phyloP scores from a whole-genome alignment of 2,113 vertebrate genomes.

The Phrynosoma blainvillii region DNA sequence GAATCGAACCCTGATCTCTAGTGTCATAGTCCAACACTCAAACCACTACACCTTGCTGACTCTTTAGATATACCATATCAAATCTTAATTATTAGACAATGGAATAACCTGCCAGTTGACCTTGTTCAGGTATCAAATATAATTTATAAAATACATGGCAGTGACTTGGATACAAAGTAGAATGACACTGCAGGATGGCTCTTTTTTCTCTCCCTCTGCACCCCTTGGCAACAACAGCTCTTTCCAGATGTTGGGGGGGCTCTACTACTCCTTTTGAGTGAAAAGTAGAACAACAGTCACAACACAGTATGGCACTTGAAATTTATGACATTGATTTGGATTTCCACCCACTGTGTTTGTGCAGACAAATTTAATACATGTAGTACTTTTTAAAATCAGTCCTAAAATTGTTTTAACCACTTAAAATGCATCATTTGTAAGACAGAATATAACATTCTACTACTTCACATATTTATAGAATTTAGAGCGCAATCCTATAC shows the following conservation, averaged over 20 bases:
- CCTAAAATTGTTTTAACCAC: not conserved
- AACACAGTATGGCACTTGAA: not conserved
- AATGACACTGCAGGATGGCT: not conserved
- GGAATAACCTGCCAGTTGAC: not conserved
- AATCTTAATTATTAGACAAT: not conserved
- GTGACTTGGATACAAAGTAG: not conserved
- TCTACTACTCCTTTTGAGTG: not conserved
- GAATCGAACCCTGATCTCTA: too few species aligned
- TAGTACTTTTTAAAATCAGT: not conserved
- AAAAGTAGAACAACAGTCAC: not conserved
- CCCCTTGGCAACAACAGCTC: not conserved
- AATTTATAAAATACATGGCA: not conserved
- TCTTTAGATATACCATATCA: not conserved
- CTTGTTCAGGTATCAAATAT: not conserved
- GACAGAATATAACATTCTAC: not conserved
- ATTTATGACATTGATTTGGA: not conserved
- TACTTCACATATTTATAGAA: not conserved
- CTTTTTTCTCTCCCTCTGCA: too few species aligned
- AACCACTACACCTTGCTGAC: too few species aligned
- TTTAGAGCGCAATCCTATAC: not conserved
- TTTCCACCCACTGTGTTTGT: not conserved
- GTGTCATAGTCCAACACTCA: too few species aligned
- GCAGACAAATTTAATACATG: not conserved
- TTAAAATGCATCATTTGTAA: not conserved
- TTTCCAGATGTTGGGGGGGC: not conserved